These are phyloP conservation scores for Tympanuchus pallidicinctus DNA, from an alignment of 2,113 vertebrate species.

Conservation along the genomic window DNA sequence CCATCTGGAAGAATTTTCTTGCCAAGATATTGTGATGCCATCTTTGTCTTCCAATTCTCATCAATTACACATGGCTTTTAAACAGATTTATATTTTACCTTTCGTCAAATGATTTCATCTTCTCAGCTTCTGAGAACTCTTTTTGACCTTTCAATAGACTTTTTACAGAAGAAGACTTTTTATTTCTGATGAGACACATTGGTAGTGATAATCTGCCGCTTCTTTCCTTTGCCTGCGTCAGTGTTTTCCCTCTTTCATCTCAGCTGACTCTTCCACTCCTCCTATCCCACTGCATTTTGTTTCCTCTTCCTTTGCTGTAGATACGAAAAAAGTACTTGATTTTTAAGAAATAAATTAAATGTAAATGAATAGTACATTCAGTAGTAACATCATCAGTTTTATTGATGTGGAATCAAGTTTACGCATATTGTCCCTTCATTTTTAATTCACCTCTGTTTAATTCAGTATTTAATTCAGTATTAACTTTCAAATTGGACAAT, in stretches of 20 bases:
- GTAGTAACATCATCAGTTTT: neutral
- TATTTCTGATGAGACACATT: neutral
- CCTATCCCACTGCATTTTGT: neutral
- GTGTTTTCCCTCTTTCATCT: neutral
- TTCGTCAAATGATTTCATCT: neutral
- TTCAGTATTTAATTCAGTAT: neutral
- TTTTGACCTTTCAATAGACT: neutral
- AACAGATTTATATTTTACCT: slow-evolving; percentile 33
- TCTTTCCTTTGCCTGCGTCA: neutral
- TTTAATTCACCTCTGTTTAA: neutral
- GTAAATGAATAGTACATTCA: neutral
- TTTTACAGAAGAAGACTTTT: neutral
- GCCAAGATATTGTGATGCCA: slow-evolving; percentile 28
- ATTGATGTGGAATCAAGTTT: neutral
- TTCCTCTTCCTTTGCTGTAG: neutral
- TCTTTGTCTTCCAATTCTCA: slow-evolving; percentile 42
- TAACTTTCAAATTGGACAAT: neutral
- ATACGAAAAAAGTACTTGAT: neutral
- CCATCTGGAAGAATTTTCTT: slow-evolving; percentile 67
- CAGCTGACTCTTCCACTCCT: neutral
- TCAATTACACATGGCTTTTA: slow-evolving; percentile 15
- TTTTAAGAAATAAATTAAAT: neutral
- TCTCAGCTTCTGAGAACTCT: neutral
- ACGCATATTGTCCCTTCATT: neutral
- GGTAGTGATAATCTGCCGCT: neutral